Evolutionary conservation across 2,888 invertebrate species (phyloP).

Genomic region (Nomada flava): DNA sequence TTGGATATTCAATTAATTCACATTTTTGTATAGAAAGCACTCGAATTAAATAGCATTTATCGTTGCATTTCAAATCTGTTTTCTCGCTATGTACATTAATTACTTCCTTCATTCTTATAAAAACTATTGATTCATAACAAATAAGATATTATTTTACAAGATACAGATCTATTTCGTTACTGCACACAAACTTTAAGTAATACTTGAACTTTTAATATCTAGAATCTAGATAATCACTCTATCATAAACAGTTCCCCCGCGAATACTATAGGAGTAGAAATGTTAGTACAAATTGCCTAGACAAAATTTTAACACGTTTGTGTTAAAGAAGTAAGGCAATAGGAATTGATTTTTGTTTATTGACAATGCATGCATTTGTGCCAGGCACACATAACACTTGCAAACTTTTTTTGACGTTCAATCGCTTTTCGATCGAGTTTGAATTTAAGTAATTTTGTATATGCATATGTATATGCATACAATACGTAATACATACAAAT

Average conservation of each 20-base stretch:
- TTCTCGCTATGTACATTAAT: not conserved
- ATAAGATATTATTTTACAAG: not conserved
- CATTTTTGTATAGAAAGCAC: not conserved
- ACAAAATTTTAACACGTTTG: not conserved
- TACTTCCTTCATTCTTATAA: not conserved
- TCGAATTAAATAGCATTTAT: not conserved
- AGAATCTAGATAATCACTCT: not conserved
- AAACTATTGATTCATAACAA: not conserved
- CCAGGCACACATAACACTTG: not conserved
- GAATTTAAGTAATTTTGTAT: slow-evolving; percentile 18
- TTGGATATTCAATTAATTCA: not conserved
- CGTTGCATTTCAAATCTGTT: not conserved
- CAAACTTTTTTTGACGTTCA: not conserved
- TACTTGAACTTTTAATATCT: not conserved
- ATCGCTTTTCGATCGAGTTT: slow-evolving; percentile 18
- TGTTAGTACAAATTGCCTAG: not conserved
- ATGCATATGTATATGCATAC: not conserved
- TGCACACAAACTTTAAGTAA: not conserved
- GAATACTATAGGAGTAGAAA: not conserved
- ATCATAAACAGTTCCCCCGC: not conserved
- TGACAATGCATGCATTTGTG: not conserved
- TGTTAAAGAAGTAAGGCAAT: slow-evolving; percentile 2
- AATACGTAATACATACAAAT: not conserved
- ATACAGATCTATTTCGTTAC: not conserved
- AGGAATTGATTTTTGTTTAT: not conserved